Evolutionary conservation across 2,113 vertebrate species (phyloP).

Genomic region (Trichechus manatus): DNA sequence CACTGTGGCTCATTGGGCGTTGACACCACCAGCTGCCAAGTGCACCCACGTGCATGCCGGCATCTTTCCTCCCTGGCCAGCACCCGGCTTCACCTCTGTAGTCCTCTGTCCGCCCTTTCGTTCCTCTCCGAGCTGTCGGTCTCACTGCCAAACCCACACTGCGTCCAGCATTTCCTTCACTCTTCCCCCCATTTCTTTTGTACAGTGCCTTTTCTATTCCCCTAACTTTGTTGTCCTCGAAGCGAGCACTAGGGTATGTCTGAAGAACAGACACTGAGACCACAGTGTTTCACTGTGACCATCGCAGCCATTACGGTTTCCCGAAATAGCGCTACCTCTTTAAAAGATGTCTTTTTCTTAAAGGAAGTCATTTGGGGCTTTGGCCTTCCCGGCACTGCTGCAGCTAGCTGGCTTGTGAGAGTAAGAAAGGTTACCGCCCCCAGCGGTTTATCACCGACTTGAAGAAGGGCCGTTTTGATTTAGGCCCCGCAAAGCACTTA

Average conservation of each 20-base stretch:
- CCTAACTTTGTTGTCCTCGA: neutral
- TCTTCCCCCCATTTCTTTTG: neutral
- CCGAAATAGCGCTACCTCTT: neutral
- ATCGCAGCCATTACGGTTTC: neutral
- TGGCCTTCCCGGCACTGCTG: neutral
- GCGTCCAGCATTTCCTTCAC: neutral
- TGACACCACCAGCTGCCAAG: neutral
- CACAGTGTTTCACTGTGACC: neutral
- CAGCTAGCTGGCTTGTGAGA: neutral
- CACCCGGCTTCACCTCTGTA: neutral
- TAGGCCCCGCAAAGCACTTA: neutral
- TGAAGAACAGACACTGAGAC: conserved; percentile 5
- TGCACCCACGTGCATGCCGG: rapidly evolving
- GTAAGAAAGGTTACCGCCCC: neutral
- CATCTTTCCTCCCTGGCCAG: neutral
- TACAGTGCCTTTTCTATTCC: neutral
- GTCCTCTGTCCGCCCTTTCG: neutral
- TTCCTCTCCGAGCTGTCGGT: neutral
- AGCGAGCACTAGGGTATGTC: neutral
- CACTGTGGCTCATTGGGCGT: neutral
- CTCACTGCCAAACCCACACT: neutral
- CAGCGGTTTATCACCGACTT: neutral
- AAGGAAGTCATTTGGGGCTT: neutral
- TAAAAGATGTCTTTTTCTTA: neutral
- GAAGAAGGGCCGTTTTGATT: neutral